Base-by-base conservation (phyloP, 2,888 invertebrate species). In the Cyclophora punctaria region DNA sequence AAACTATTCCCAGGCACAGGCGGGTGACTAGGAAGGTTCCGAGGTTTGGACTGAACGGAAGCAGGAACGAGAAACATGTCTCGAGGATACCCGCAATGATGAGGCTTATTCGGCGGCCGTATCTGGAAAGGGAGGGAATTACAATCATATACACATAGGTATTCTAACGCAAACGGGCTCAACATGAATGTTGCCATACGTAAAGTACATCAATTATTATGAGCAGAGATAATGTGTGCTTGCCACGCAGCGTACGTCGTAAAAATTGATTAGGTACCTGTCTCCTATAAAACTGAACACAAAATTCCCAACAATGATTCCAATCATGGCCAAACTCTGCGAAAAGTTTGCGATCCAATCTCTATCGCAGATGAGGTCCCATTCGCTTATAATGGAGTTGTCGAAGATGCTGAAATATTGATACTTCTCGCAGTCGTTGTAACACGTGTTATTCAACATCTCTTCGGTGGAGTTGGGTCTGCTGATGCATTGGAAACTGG, bases 321-420 rank as follows among this genome's bases (percentile, higher is more conserved):
- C 94, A 47, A 91, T 77, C 93, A 94, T 94, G 41, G 92, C 90
- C 47, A 92, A 76, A 4, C 91, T 91, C 70, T 94, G 94, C 0
- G 92, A 90, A 7, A 93, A 75, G 63, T 92, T 91, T 1, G 91
- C 89, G 60, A 93, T 74, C 73, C 91, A 90, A 0, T 83, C 79
- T 45, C 85, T 86, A 1, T 89, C 85, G 67, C 94, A 94, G 0
- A 93, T 90, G 53, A 95, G 77, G 62, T 91, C 89, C 92, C 93
- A 95, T 86, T 94, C 90, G 0, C 91, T 91, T 46, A 91, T 85
- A 7, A 94, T 93, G 0, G 93, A 93, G 63, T 91, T 90, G 2
- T 89, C 75, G 64, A 94, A 93, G 5, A 90, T 73, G 48, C 85
- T 90, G 59, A 91, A 90, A 64, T 90, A 93, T 6, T 87, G 78